Percentiles rank a stretch among this genome's conserved stretches.
Evolutionary conservation across 2,888 invertebrate species (phyloP).

Genomic region (Cryptocheilus praepositus): DNA sequence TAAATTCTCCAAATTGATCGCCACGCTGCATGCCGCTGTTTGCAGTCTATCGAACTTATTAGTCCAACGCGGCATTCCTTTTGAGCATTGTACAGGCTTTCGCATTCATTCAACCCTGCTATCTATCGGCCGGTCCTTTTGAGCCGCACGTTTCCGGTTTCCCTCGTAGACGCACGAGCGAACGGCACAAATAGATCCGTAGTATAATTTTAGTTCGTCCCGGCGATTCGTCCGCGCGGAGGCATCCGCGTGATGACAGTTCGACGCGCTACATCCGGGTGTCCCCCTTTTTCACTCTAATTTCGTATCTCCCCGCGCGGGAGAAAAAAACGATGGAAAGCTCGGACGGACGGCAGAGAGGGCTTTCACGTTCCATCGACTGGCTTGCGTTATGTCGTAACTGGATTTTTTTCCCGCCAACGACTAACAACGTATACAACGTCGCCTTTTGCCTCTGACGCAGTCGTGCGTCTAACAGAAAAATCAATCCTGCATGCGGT

Average conservation of each 20-base stretch:
- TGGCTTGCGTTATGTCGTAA: neutral
- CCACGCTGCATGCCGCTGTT: neutral
- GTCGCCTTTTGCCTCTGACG: too few species aligned
- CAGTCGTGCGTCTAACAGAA: too few species aligned
- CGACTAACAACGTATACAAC: too few species aligned
- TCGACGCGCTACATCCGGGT: slow-evolving; percentile 48
- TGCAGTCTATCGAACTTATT: neutral
- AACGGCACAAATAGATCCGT: slow-evolving; percentile 43
- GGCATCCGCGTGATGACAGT: slow-evolving; percentile 46
- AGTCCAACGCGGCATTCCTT: neutral
- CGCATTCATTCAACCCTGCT: slow-evolving; percentile 25
- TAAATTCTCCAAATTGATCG: too few species aligned
- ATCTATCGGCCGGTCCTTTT: too few species aligned
- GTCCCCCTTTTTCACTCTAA: slow-evolving; percentile 40
- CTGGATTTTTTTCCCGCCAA: neutral
- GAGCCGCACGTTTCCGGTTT: too few species aligned
- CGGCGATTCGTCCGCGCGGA: slow-evolving; percentile 39
- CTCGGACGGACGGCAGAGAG: neutral
- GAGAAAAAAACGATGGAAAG: slow-evolving; percentile 31
- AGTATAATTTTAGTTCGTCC: slow-evolving; percentile 32
- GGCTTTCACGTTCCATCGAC: neutral
- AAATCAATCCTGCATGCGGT: too few species aligned
- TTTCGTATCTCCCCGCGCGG: slow-evolving; percentile 33
- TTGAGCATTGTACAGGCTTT: slow-evolving; percentile 12
- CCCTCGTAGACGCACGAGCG: slow-evolving; percentile 20